Conservation (phyloP, 2,113 vertebrate species). For the Pseudopodoces humilis region DNA sequence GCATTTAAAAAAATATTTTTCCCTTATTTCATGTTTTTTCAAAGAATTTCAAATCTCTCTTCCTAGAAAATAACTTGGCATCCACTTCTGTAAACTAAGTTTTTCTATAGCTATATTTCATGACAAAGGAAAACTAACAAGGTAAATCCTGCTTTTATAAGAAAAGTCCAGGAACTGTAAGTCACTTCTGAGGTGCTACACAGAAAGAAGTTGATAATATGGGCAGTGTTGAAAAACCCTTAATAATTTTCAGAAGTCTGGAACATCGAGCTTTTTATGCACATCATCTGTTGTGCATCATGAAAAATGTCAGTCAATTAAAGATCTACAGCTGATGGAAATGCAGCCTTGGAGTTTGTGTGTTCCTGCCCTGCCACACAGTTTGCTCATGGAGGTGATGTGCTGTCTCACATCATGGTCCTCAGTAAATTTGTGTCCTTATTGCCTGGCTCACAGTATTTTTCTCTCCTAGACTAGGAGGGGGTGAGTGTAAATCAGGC, state of each 20-base stretch:
- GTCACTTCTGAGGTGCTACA: background rate
- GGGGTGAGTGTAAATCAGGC: fast-evolving
- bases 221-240: background rate
- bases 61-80: background rate
- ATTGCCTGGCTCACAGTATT: background rate
- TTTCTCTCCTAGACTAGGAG: background rate
- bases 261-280: background rate
- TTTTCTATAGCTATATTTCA: background rate
- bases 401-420: background rate
- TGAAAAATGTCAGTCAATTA: background rate
- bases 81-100: background rate
- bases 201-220: background rate
- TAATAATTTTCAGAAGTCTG: background rate
- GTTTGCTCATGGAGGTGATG: background rate
- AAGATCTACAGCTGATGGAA: background rate
- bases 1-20: background rate
- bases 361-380: background rate
- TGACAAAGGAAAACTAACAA: background rate
- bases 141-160: background rate
- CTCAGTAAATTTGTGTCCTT: background rate
- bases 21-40: background rate
- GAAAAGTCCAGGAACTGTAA: background rate
- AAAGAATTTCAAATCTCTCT: background rate
- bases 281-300: background rate
- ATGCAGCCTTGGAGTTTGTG: background rate